phyloP scores from a whole-genome alignment of 2,797 vertebrate genomes.

The Mormyrus hasselquistii region DNA sequence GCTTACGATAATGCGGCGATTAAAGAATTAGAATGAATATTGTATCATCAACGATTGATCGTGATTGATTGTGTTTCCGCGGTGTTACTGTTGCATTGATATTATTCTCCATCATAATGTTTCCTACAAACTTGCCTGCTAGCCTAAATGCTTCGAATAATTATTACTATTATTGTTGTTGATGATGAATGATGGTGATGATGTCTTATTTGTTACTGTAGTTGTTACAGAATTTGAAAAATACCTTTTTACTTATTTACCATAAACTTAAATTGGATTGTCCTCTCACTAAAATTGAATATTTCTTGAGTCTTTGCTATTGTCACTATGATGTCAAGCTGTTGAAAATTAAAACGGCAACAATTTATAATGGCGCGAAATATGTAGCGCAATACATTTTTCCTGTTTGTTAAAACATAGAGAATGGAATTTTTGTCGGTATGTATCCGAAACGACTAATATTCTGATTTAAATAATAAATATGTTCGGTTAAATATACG shows the following conservation, averaged over 20 bases:
- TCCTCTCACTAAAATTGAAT: neutral
- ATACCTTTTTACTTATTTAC: neutral
- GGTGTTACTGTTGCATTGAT: neutral
- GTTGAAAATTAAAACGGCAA: neutral
- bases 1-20: neutral
- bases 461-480: neutral
- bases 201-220: neutral
- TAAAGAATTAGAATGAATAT: neutral
- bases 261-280: neutral
- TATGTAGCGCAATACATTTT: neutral
- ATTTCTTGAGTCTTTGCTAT: neutral
- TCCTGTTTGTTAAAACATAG: neutral
- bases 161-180: neutral
- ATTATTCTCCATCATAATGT: neutral
- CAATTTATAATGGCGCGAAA: neutral
- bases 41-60: neutral
- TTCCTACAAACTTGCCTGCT: neutral
- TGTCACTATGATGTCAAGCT: neutral
- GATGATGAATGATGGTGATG: neutral
- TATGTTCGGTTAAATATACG: neutral
- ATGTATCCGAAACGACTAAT: neutral
- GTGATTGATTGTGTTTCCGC: neutral
- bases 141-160: neutral
- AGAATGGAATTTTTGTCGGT: neutral
- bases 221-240: neutral